Conservation (phyloP, 2,797 vertebrate species). For the Darevskia mixta region DNA sequence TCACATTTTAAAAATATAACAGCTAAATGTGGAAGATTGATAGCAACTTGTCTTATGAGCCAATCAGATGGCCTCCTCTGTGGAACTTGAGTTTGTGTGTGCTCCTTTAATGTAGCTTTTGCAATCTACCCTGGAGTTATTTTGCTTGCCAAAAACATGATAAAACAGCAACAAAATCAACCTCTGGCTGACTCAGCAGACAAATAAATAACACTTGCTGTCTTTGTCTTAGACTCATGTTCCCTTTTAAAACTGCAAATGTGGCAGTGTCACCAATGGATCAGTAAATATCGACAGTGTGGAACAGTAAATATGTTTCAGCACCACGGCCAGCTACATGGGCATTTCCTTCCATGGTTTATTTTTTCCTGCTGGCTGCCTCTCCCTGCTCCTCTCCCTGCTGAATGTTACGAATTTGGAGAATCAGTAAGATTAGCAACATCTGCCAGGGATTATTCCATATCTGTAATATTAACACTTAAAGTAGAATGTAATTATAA, state of each 20-base stretch:
- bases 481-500: not conserved
- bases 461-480: not conserved
- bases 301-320: rapidly evolving
- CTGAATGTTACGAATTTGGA: not conserved
- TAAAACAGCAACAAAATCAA: constrained; percentile 20
- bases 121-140: constrained; percentile 48
- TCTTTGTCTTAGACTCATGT: constrained; percentile 32
- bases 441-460: not conserved
- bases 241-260: constrained; percentile 22
- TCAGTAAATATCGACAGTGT: not conserved
- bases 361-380: not conserved
- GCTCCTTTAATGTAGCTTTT: constrained; percentile 38
- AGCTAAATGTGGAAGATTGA: constrained; percentile 64
- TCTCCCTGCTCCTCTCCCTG: not conserved
- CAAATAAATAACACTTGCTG: constrained; percentile 46
- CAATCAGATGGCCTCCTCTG: constrained; percentile 50
- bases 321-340: not conserved
- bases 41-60: constrained; percentile 56
- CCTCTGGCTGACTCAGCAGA: constrained; percentile 39
- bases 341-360: not conserved
- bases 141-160: constrained; percentile 27
- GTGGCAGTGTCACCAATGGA: not conserved
- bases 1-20: constrained; percentile 58
- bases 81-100: constrained; percentile 40
- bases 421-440: too few relatives aligned